phyloP scores from a whole-genome alignment of 1,140 invertebrate species.

The Drosophila simulans region DNA sequence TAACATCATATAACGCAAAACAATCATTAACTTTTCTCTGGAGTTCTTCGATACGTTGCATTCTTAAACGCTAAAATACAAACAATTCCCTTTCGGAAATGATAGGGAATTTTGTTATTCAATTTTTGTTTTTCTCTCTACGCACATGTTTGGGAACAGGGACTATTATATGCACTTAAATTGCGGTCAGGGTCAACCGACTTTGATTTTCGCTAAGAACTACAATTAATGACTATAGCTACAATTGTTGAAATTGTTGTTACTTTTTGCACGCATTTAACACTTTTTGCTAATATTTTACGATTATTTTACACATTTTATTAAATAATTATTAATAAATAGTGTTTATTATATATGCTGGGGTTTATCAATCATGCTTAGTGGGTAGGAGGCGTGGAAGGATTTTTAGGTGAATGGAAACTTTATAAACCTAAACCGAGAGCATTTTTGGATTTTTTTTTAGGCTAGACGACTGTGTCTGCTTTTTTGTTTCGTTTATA shows the following conservation, averaged over 20 bases:
- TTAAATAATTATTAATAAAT: conserved; percentile 79
- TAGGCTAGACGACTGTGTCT: conserved; percentile 17
- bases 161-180: conserved; percentile 75
- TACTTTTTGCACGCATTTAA: conserved; percentile 48
- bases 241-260: conserved; percentile 70
- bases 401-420: conserved; percentile 44
- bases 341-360: conserved; percentile 61
- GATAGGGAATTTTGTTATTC: conserved; percentile 15
- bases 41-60: conserved; percentile 26
- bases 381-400: conserved; percentile 53
- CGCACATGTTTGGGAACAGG: conserved; percentile 32
- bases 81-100: conserved; percentile 25
- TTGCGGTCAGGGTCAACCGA: conserved; percentile 63
- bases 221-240: conserved; percentile 82
- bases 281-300: conserved; percentile 70
- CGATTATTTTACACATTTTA: conserved; percentile 62
- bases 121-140: conserved; percentile 49
- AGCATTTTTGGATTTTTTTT: conserved; percentile 66
- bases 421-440: conserved; percentile 61
- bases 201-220: conserved; percentile 79
- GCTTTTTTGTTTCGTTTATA: conserved; percentile 33
- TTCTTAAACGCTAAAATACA: conserved; percentile 45
- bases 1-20: conserved; percentile 27
- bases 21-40: conserved; percentile 26
- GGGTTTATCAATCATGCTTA: conserved; percentile 28